These are phyloP conservation scores for Nasonia vitripennis DNA, from an alignment of 1,140 invertebrate species.

Conservation along the genomic window DNA sequence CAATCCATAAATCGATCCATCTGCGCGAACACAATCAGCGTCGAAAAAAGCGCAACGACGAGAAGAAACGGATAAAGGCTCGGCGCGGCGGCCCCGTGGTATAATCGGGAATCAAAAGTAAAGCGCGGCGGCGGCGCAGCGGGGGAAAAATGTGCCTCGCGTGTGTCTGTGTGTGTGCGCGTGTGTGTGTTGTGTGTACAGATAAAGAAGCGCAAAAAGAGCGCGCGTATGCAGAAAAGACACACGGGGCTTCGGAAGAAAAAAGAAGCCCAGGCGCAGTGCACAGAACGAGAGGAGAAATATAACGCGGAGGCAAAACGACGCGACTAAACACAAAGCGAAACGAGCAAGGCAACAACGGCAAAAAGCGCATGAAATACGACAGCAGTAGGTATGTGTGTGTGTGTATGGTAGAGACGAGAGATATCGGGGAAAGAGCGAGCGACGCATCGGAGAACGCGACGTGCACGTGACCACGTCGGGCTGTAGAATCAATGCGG, in stretches of 20 bases:
- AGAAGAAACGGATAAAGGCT: background rate
- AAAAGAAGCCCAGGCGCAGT: background rate
- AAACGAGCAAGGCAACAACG: background rate
- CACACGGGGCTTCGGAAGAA: background rate
- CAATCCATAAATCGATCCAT: conserved; percentile 27
- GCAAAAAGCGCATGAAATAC: conserved; percentile 31
- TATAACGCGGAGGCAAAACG: background rate
- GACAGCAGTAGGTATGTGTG: background rate
- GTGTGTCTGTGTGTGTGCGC: no score
- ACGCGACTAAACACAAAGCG: background rate
- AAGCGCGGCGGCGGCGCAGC: conserved; percentile 41
- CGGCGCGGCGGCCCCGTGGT: background rate
- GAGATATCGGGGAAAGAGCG: background rate
- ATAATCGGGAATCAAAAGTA: conserved; percentile 46
- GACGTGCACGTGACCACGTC: background rate
- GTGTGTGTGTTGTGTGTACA: background rate
- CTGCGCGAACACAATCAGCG: background rate
- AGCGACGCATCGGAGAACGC: conserved; percentile 15
- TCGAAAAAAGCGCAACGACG: background rate
- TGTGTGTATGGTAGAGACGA: background rate
- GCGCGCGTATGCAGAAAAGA: conserved; percentile 18
- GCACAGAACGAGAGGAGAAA: background rate
- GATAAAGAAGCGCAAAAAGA: conserved; percentile 37
- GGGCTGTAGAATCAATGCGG: conserved; percentile 26
- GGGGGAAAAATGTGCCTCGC: conserved; percentile 9